These are phyloP conservation scores for Phyllotis vaccarum DNA, from an alignment of 2,797 vertebrate species.

Conservation along the genomic window DNA sequence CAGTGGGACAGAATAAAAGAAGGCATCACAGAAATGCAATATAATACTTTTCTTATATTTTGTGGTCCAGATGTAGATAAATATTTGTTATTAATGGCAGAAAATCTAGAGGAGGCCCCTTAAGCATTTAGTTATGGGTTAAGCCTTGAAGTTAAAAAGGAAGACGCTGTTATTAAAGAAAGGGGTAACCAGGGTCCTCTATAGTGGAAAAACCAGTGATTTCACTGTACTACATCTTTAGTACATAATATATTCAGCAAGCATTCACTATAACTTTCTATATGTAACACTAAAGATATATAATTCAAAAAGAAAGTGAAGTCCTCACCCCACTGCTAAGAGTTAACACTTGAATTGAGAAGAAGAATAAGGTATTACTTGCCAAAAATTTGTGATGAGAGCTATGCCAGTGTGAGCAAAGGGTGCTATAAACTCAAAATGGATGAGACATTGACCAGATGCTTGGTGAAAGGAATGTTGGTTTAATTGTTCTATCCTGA, in stretches of 20 bases:
- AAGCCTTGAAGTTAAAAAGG: neutral
- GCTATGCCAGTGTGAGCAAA: neutral
- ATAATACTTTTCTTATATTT: neutral
- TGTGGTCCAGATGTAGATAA: neutral
- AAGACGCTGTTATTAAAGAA: neutral
- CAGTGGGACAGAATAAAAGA: neutral
- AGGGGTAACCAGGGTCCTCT: neutral
- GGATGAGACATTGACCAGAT: neutral
- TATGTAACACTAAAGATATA: conserved; percentile 2
- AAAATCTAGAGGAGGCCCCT: neutral
- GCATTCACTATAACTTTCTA: neutral
- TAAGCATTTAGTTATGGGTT: neutral
- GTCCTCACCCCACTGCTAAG: neutral
- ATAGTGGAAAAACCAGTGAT: neutral
- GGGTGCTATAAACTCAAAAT: neutral
- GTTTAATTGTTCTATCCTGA: neutral
- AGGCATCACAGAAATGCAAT: neutral
- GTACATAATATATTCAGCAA: neutral
- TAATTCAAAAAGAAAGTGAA: conserved; percentile 6
- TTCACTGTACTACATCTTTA: neutral
- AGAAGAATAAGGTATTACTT: neutral
- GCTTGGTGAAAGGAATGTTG: neutral
- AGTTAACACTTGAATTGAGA: neutral
- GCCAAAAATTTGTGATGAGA: neutral
- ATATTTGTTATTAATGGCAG: neutral